Base-by-base conservation (phyloP, 2,113 vertebrate species). In the Trogon surrucura region DNA sequence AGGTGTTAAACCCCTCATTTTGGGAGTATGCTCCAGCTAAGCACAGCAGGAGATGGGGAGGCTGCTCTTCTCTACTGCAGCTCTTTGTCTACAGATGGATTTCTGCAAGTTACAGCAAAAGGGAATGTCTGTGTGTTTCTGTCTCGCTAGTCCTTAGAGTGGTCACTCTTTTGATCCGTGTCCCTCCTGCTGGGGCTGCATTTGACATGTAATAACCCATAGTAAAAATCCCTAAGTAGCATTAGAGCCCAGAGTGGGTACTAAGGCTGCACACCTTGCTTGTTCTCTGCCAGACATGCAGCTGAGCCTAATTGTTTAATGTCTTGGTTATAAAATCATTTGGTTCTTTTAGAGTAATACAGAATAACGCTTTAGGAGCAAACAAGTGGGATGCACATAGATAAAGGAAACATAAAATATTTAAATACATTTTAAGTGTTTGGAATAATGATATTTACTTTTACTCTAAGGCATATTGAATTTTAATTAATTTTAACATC, bases 41-140 rank as follows among this genome's bases (percentile, higher is more conserved):
- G 44, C 21, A 23, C 13, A 27, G 14, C 11, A 36, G 36, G 45
- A 66, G 60, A 3, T 32, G 29, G 38, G 83, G 21, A 36, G 45
- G 23, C 32, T 54, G 30, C 32, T 47, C 45, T 64, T 75, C 44
- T 30, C 20, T 73, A 27, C 32, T 57, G 45, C 29, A 90, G 13
- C 19, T 65, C 27, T 80, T 72, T 87, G 17, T 58, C 48, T 84
- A 7, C 13, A 54, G 20, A 26, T 23, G 27, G 12, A 3, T 70
- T 88, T 82, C 51, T 82, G n/a, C 9, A 75, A 51, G 38, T 30
- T 25, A 56, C 47, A 71, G 58, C 27, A 60, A 29, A 32, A 29
- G 6, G 27, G 6, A 66, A 10, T 0, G 2, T 34, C 6, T 0
- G 0, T 12, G 25, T 23, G 8, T 38, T 78, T 80, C 29, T 92